Evolutionary conservation across 2,797 vertebrate species (phyloP).

Genomic region (Enteromius afrohamiltoni): DNA sequence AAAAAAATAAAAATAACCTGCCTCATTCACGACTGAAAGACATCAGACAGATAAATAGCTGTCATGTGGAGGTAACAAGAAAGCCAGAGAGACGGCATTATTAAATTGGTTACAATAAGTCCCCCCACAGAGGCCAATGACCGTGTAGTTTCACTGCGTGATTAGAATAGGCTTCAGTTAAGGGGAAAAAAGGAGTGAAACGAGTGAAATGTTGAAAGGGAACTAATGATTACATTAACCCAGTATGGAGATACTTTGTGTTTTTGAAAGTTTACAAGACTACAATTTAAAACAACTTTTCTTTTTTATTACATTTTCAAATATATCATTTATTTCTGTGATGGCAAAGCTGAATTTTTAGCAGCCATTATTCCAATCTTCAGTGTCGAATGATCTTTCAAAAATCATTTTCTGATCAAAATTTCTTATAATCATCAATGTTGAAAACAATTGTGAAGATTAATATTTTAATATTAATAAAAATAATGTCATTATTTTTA

Average conservation of each 20-base stretch:
- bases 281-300: not conserved
- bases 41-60: not conserved
- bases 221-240: not conserved
- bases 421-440: not conserved
- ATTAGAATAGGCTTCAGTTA: too few relatives aligned
- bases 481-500: not conserved
- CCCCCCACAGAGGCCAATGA: too few relatives aligned
- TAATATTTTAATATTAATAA: not conserved
- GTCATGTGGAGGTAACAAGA: not conserved
- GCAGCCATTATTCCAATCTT: not conserved
- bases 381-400: not conserved
- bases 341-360: not conserved
- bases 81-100: not conserved
- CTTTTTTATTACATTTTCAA: not conserved
- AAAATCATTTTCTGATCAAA: not conserved
- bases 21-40: not conserved
- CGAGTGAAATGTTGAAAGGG: too few relatives aligned
- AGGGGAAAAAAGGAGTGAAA: too few relatives aligned
- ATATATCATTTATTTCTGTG: not conserved
- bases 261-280: not conserved
- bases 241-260: not conserved
- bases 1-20: not conserved
- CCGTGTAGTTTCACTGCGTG: too few relatives aligned
- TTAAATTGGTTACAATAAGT: too few relatives aligned
- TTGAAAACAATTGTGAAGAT: not conserved